A percentile compares a stretch with the other conserved stretches of the same genome.
Evolutionary conservation across 2,797 vertebrate species (phyloP).

Genomic region (Mus minutoides): DNA sequence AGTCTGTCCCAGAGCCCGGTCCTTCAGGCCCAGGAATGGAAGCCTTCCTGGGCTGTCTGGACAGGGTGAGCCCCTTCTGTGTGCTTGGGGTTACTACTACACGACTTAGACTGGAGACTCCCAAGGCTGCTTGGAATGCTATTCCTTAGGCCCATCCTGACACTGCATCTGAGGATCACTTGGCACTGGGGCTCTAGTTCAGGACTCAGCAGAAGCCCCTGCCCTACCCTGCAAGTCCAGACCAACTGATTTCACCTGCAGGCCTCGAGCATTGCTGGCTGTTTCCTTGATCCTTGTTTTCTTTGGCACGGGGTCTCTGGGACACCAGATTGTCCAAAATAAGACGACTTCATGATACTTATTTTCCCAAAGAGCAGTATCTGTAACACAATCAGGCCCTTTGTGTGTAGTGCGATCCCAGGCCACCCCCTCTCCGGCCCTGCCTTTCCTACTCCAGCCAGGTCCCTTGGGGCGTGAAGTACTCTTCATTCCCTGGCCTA

Average conservation of each 20-base stretch:
- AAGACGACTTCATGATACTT: conserved; percentile 67
- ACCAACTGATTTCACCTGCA: conserved; percentile 57
- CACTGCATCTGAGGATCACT: background rate
- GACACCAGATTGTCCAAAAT: conserved; percentile 70
- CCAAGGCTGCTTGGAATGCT: background rate
- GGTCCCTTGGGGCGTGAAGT: background rate
- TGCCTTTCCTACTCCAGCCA: background rate
- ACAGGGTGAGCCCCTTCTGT: background rate
- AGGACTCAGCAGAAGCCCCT: background rate
- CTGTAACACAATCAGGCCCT: conserved; percentile 57
- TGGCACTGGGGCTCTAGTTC: background rate
- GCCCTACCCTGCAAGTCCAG: background rate
- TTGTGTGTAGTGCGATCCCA: conserved; percentile 40
- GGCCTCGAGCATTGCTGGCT: background rate
- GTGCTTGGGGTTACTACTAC: too few relatives aligned
- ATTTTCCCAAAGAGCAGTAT: conserved; percentile 71
- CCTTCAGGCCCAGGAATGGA: background rate
- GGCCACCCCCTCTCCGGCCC: background rate
- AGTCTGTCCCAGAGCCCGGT: background rate
- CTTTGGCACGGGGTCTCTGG: conserved; percentile 72
- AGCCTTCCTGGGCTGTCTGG: background rate
- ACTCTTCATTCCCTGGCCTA: background rate
- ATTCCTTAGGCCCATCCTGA: background rate
- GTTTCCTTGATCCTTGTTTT: conserved; percentile 73
- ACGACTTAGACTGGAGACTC: background rate